phyloP scores from a whole-genome alignment of 1,140 invertebrate species.

The Fopius arisanus region DNA sequence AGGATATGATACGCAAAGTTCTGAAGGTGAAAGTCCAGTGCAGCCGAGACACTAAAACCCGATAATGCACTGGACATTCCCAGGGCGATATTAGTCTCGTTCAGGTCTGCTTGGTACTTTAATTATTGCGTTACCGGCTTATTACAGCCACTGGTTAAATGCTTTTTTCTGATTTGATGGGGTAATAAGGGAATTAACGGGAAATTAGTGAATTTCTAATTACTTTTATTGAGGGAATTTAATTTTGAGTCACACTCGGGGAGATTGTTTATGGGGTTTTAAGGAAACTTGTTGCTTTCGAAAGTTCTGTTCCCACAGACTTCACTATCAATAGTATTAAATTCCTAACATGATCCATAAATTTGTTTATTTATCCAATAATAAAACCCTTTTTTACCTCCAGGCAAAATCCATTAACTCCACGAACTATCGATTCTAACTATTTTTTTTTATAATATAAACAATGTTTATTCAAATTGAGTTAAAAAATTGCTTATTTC shows the following conservation, averaged over 20 bases:
- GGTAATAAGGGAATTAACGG: neutral
- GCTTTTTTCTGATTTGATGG: neutral
- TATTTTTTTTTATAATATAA: too few species aligned
- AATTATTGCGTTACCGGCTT: slow-evolving; percentile 1
- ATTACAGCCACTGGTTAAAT: neutral
- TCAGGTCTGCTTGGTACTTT: slow-evolving; percentile 14
- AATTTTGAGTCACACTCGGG: neutral
- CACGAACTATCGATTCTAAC: too few species aligned
- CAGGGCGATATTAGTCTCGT: neutral
- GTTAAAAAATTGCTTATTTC: too few species aligned
- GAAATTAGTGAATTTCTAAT: neutral
- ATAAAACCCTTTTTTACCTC: too few species aligned
- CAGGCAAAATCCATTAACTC: too few species aligned
- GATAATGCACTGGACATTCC: neutral
- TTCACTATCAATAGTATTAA: too few species aligned
- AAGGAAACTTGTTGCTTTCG: neutral
- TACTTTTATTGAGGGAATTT: neutral
- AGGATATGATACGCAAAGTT: neutral
- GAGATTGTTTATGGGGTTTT: neutral
- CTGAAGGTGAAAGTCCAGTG: neutral
- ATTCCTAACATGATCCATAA: too few species aligned
- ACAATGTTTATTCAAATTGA: too few species aligned
- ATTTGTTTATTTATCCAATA: too few species aligned
- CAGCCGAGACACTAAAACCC: neutral
- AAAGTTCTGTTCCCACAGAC: too few species aligned